Evolutionary conservation across 2,797 vertebrate genomes (phyloP).

Genomic region (Tadarida brasiliensis): DNA sequence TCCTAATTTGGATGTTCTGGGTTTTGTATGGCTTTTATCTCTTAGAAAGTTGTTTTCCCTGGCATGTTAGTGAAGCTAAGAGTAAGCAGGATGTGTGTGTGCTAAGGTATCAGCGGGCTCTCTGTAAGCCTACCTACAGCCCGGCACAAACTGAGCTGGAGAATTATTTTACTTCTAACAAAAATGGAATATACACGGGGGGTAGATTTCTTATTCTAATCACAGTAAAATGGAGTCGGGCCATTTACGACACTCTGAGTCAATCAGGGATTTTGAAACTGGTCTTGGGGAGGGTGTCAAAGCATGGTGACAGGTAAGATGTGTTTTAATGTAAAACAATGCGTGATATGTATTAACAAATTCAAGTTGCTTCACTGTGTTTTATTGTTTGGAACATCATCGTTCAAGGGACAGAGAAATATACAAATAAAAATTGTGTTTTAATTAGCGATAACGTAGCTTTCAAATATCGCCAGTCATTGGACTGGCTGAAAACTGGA

Average conservation of each 20-base stretch:
- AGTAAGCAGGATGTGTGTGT: background rate
- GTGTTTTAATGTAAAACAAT: conserved; percentile 27
- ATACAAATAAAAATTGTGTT: background rate
- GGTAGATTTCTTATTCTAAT: background rate
- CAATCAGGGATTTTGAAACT: background rate
- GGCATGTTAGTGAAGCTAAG: background rate
- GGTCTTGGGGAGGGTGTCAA: background rate
- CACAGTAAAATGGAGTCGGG: background rate
- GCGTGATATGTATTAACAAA: background rate
- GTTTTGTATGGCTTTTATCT: background rate
- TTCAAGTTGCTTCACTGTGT: conserved; percentile 35
- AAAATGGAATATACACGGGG: background rate
- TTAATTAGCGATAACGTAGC: background rate
- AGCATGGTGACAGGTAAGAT: conserved; percentile 43
- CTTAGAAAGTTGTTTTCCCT: background rate
- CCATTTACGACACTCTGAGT: background rate
- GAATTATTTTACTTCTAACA: background rate
- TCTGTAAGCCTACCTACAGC: background rate
- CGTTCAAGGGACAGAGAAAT: conserved; percentile 67
- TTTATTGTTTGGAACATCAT: conserved; percentile 83
- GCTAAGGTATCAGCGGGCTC: background rate
- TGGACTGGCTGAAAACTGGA: background rate
- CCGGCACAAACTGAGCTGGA: background rate
- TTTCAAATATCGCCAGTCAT: background rate
- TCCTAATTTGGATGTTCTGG: background rate